These are phyloP conservation scores for Polypedilum pembai DNA, from an alignment of 1,140 invertebrate species.

Conservation along the genomic window DNA sequence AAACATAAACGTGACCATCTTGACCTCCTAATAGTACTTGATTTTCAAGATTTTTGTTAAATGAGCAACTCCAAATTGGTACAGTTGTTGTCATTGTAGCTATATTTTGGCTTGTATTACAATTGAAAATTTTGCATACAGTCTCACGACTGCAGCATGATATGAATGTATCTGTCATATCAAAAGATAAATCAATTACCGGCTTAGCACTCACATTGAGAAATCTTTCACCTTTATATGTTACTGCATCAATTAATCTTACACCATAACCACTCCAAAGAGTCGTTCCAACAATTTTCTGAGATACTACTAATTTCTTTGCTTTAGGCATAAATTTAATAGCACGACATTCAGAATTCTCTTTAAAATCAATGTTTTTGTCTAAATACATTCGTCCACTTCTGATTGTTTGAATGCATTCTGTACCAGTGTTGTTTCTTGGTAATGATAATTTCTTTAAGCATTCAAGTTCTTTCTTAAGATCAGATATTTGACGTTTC, in stretches of 20 bases:
- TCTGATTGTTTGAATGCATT: background rate
- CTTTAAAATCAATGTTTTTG: conserved; percentile 1
- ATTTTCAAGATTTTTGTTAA: background rate
- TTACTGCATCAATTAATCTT: background rate
- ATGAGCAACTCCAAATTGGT: background rate
- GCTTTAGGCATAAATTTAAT: background rate
- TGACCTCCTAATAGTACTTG: background rate
- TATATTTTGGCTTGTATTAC: background rate
- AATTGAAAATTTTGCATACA: background rate
- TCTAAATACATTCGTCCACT: background rate
- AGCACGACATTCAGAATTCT: background rate
- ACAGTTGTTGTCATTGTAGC: background rate
- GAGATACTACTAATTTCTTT: background rate
- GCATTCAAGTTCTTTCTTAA: background rate
- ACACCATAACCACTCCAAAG: background rate
- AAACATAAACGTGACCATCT: background rate
- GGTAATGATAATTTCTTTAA: background rate
- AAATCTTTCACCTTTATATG: background rate
- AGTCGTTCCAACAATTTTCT: background rate
- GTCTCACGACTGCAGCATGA: background rate
- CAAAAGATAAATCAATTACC: background rate
- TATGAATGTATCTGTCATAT: background rate
- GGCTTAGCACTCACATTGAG: background rate
- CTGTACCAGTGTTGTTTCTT: background rate
- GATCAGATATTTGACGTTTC: background rate